Conservation (phyloP, 1,140 invertebrate genomes). For the Drosophila willistoni region DNA sequence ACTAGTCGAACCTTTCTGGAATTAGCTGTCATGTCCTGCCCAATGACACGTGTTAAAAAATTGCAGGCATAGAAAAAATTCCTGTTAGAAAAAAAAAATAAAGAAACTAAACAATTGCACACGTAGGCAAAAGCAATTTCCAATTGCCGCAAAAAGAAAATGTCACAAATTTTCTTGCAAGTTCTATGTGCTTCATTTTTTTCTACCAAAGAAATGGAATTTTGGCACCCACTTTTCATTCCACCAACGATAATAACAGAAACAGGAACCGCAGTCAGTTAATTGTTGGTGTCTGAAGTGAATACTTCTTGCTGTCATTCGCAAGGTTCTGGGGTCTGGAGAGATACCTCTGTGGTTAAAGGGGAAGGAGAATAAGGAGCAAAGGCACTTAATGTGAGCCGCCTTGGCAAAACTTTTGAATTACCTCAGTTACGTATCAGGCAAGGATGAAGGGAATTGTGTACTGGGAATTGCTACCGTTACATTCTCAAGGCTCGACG, state of each 20-base stretch:
- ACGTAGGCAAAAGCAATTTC: slow-evolving; percentile 77
- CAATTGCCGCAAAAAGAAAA: slow-evolving; percentile 72
- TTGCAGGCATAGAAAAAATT: slow-evolving; percentile 40
- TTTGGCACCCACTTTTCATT: slow-evolving; percentile 2
- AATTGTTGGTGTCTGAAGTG: slow-evolving; percentile 73
- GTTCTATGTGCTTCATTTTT: slow-evolving; percentile 21
- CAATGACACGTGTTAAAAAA: slow-evolving; percentile 79
- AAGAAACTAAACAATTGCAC: slow-evolving; percentile 58
- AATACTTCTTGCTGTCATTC: slow-evolving; percentile 70
- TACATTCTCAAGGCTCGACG: slow-evolving; percentile 44
- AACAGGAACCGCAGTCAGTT: slow-evolving; percentile 43
- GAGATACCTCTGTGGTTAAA: slow-evolving; percentile 37
- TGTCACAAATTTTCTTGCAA: slow-evolving; percentile 66
- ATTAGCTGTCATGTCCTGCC: slow-evolving; percentile 44
- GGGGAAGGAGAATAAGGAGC: not conserved
- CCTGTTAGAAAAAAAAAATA: slow-evolving; percentile 30
- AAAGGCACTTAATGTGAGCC: slow-evolving; percentile 67
- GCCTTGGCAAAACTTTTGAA: slow-evolving; percentile 75
- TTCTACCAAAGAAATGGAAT: slow-evolving; percentile 1
- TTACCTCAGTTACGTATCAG: slow-evolving; percentile 68
- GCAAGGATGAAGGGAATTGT: slow-evolving; percentile 30
- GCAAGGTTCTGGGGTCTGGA: slow-evolving; percentile 25
- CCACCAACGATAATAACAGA: too few relatives aligned
- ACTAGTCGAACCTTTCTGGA: not conserved
- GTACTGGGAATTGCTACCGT: slow-evolving; percentile 63